phyloP scores from a whole-genome alignment of 2,888 invertebrate species.

The Noctuana brunneofusca region DNA sequence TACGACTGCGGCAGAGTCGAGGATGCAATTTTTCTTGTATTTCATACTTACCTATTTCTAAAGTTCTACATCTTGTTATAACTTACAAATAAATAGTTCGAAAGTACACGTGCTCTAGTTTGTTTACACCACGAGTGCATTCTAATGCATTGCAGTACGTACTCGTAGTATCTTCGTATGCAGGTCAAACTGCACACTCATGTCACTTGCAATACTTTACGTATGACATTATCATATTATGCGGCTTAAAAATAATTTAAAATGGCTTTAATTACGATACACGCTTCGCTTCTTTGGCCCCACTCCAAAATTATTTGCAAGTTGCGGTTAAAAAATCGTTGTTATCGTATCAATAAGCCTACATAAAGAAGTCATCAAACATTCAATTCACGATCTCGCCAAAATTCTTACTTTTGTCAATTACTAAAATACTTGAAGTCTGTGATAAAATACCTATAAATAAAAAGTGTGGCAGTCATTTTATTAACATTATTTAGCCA shows the following conservation, averaged over 20 bases:
- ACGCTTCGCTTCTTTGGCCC: background rate
- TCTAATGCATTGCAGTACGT: constrained; percentile 21
- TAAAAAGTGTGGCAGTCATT: no score
- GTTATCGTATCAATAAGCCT: background rate
- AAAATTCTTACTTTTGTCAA: no score
- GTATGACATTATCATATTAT: background rate
- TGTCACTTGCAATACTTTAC: constrained; percentile 6
- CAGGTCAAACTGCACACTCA: constrained; percentile 22
- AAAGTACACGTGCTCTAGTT: constrained; percentile 20
- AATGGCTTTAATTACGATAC: background rate
- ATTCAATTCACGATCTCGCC: no score
- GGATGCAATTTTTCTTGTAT: background rate
- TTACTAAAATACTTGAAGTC: no score
- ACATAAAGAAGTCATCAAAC: background rate
- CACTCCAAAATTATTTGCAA: background rate
- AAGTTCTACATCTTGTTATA: background rate
- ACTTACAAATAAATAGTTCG: constrained; percentile 12
- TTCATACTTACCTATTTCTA: background rate
- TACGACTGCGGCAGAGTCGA: no score
- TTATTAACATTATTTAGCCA: no score
- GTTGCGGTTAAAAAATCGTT: no score
- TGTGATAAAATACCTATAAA: no score
- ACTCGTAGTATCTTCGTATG: no score
- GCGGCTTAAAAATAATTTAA: background rate
- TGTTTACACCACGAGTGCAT: constrained; percentile 18